Evolutionary conservation across 2,113 vertebrate genomes (phyloP).

Genomic region (Poecile atricapillus): DNA sequence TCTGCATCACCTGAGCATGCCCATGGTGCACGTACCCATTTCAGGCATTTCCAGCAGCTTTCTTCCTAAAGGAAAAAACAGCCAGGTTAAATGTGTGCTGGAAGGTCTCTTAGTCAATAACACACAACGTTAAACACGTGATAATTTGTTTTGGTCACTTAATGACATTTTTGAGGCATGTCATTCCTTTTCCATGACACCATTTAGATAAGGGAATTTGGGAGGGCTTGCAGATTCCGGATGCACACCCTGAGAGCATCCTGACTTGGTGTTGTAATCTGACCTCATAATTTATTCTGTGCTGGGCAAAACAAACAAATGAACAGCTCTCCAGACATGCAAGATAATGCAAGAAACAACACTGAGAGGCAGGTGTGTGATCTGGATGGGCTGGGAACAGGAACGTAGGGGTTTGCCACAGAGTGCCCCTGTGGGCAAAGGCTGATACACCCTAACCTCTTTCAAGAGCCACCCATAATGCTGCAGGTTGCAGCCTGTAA

Average conservation of each 20-base stretch:
- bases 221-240: not conserved
- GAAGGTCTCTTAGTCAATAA: not conserved
- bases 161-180: not conserved
- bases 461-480: not conserved
- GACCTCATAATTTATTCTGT: not conserved
- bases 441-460: not conserved
- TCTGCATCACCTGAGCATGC: not conserved
- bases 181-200: not conserved
- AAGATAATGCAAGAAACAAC: not conserved
- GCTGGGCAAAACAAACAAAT: not conserved
- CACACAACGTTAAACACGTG: accelerated
- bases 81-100: not conserved
- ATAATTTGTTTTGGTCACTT: not conserved
- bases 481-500: not conserved
- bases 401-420: accelerated
- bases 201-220: not conserved
- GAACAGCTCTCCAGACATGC: not conserved
- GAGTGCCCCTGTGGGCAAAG: not conserved
- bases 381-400: not conserved
- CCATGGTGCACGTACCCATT: not conserved
- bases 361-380: not conserved
- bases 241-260: not conserved
- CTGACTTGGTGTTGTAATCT: not conserved
- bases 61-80: not conserved
- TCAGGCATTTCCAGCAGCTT: not conserved